Evolutionary conservation across 2,888 invertebrate species (phyloP), one percentile per base, ranked within the genome.

Genomic region (Chouioia cunea): DNA sequence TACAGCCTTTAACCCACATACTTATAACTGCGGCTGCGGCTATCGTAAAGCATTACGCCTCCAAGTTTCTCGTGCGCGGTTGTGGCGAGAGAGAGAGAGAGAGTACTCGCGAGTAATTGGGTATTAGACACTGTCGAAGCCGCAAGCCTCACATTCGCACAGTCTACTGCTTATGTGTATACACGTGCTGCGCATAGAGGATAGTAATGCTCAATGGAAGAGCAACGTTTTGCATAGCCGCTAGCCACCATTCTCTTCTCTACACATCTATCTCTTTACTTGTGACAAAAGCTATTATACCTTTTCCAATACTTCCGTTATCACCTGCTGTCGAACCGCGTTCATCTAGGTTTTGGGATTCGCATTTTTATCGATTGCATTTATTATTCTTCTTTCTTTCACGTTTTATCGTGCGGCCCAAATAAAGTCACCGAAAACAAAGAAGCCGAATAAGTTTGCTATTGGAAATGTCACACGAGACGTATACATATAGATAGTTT

Each of bases 111-210:
- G 18, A 56, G 53, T 71, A 71, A 71, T 72, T 72, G 71, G 68
- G 68, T 72, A 68, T 63, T 72, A 68, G 68, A 72, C 64, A 59
- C 54, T 54, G 59, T 67, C 67, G 66, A 66, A 59, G 65, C 65
- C 52, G 43, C 58, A 23, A 52, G 23, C 43, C 36, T 15, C 36
- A 36, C n/a, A 18, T 47, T 22, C 43, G n/a, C 14, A 47, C 44
- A 20, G 59, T 14, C 15, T 46, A 46, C 22, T 43, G 20, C 18
- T 8, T 46, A 44, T 47, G 8, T 47, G 44, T 47, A 10, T 22
- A 18, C n/a, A 23, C 27, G 16, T 47, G 27, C 14, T 22, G 48
- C 20, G n/a, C n/a, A n/a, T n/a, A n/a, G n/a, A n/a, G n/a, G n/a
- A n/a, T n/a, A n/a, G 36, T 12, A 36, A 36, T 3, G 6, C 36